phyloP scores from a whole-genome alignment of 2,113 vertebrate genomes.

The Sterna hirundo region DNA sequence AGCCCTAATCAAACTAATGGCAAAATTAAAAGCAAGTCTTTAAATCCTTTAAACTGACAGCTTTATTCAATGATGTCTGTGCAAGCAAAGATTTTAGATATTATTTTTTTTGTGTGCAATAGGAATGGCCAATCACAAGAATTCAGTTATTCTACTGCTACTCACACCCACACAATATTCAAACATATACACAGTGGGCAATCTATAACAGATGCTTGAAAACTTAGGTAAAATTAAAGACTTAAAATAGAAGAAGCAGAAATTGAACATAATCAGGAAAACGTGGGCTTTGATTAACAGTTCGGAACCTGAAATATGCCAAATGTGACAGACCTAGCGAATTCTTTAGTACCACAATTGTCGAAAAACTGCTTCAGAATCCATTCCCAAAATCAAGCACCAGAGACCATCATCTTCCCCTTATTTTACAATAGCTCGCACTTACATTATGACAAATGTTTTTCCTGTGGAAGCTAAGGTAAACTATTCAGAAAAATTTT shows the following conservation, averaged over 20 bases:
- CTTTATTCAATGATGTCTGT: neutral
- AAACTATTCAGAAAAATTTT: neutral
- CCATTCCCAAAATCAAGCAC: neutral
- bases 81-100: neutral
- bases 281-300: neutral
- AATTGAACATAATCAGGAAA: neutral
- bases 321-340: conserved; percentile 17
- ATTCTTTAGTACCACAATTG: neutral
- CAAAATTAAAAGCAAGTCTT: conserved; percentile 5
- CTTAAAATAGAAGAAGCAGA: neutral
- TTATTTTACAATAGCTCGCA: neutral
- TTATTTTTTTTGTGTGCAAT: neutral
- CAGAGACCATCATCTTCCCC: neutral
- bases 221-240: conserved; percentile 47
- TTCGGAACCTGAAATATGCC: neutral
- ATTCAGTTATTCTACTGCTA: neutral
- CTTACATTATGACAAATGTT: neutral
- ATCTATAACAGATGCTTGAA: conserved; percentile 19
- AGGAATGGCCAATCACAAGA: neutral
- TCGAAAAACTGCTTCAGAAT: neutral
- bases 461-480: neutral
- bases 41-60: neutral
- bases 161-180: neutral
- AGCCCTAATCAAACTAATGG: conserved; percentile 41
- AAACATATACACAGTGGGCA: conserved; percentile 2